phyloP scores from a whole-genome alignment of 2,797 vertebrate species.

The Poliocrania exsul region DNA sequence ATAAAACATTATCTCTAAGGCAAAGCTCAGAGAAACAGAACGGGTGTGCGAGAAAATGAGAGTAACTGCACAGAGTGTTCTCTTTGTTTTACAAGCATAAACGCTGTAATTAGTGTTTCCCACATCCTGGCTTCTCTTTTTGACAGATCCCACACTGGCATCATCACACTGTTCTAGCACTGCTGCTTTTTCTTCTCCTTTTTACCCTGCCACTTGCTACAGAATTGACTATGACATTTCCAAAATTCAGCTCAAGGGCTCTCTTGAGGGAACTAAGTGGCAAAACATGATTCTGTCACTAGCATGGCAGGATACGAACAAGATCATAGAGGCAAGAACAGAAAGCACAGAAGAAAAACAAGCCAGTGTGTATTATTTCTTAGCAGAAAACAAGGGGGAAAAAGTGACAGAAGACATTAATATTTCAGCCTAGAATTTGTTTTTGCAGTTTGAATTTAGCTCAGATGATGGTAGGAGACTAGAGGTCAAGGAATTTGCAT shows the following conservation, averaged over 20 bases:
- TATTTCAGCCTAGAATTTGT: slow-evolving; percentile 37
- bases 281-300: slow-evolving; percentile 42
- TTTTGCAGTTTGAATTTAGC: slow-evolving; percentile 23
- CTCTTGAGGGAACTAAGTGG: slow-evolving; percentile 42
- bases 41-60: neutral
- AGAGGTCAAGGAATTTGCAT: neutral
- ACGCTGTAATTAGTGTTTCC: slow-evolving; percentile 48
- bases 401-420: slow-evolving; percentile 50
- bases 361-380: slow-evolving; percentile 29
- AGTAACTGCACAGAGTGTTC: slow-evolving; percentile 5
- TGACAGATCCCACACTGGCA: slow-evolving; percentile 52
- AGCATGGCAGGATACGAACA: slow-evolving; percentile 12
- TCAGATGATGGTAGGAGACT: neutral
- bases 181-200: slow-evolving; percentile 25
- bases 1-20: neutral
- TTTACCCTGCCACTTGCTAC: slow-evolving; percentile 28
- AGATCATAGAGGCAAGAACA: slow-evolving; percentile 55
- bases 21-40: slow-evolving; percentile 25
- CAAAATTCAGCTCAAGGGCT: slow-evolving; percentile 49
- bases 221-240: slow-evolving; percentile 49
- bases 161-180: slow-evolving; percentile 12
- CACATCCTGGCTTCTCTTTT: slow-evolving; percentile 34
- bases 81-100: slow-evolving; percentile 51
- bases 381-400: slow-evolving; percentile 16
- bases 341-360: slow-evolving; percentile 49